phyloP scores from a whole-genome alignment of 2,888 invertebrate genomes.

The Notocelia uddmanniana region DNA sequence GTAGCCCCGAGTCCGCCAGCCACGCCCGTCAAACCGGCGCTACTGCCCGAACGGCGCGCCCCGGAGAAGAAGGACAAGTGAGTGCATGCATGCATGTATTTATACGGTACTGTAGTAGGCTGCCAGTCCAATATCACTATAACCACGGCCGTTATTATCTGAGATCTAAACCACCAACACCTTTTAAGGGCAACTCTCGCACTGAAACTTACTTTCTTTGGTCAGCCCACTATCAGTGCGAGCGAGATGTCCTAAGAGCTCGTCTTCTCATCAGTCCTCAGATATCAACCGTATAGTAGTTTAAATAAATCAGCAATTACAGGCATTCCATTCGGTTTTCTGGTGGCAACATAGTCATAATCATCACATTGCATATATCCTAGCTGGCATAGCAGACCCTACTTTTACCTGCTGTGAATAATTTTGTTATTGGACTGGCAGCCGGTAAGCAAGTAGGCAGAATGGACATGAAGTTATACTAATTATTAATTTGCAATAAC shows the following conservation, averaged over 20 bases:
- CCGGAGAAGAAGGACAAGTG: conserved; percentile 77
- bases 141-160: neutral
- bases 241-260: neutral
- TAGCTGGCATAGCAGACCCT: neutral
- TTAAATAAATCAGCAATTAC: too few relatives aligned
- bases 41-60: conserved; percentile 58
- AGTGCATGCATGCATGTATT: conserved; percentile 53
- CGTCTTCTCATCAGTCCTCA: neutral
- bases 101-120: neutral
- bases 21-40: conserved; percentile 62
- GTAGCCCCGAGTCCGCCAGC: conserved; percentile 77
- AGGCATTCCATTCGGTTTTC: too few relatives aligned
- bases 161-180: neutral
- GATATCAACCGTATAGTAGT: too few relatives aligned
- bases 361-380: neutral
- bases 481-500: neutral
- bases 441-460: neutral
- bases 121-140: conserved; percentile 1
- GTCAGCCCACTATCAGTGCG: neutral
- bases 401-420: neutral
- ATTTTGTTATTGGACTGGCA: conserved; percentile 15
- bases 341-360: too few relatives aligned
- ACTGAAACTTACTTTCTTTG: too few relatives aligned
- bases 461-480: neutral
- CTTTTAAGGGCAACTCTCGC: neutral